Percentiles rank a stretch among this genome's conserved stretches.
Conservation (phyloP, 1,140 invertebrate genomes). For the Vollenhovia emeryi region DNA sequence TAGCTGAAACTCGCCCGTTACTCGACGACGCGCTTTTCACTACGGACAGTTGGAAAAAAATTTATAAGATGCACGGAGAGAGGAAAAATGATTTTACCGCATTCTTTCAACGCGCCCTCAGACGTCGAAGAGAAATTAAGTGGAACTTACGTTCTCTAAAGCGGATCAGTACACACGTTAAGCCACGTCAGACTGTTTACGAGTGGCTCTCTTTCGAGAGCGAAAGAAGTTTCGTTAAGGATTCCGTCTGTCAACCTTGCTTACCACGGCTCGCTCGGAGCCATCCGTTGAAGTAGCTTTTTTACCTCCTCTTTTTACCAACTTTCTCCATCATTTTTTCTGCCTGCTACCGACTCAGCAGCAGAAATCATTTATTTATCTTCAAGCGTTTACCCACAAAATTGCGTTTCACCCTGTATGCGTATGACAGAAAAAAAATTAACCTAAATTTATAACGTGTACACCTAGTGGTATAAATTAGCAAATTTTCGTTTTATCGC, state of each 20-base stretch:
- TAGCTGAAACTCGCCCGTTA: not conserved
- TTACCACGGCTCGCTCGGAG: conserved; percentile 4
- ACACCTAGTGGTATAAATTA: not conserved
- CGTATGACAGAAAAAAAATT: not conserved
- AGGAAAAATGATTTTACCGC: conserved; percentile 42
- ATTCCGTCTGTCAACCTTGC: conserved; percentile 52
- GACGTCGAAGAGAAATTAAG: conserved; percentile 51
- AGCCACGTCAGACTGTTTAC: conserved; percentile 46
- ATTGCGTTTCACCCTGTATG: not conserved
- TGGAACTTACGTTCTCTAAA: conserved; percentile 32
- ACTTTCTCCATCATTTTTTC: conserved; percentile 33
- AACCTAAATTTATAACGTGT: not conserved
- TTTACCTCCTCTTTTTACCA: not conserved
- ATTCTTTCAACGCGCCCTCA: not conserved
- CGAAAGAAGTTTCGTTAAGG: conserved; percentile 62
- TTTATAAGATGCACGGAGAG: not conserved
- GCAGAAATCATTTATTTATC: conserved; percentile 26
- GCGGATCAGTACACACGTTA: conserved; percentile 58
- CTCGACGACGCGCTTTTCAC: not conserved
- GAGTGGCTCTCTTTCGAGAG: conserved; percentile 42
- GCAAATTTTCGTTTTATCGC: not conserved
- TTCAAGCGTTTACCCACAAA: not conserved
- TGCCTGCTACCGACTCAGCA: not conserved
- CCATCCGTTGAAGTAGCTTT: not conserved
- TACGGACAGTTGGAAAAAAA: not conserved